Evolutionary conservation across 2,888 invertebrate species (phyloP), one percentile per base, ranked within the genome.

Genomic region (Cosmorhoe ocellata): DNA sequence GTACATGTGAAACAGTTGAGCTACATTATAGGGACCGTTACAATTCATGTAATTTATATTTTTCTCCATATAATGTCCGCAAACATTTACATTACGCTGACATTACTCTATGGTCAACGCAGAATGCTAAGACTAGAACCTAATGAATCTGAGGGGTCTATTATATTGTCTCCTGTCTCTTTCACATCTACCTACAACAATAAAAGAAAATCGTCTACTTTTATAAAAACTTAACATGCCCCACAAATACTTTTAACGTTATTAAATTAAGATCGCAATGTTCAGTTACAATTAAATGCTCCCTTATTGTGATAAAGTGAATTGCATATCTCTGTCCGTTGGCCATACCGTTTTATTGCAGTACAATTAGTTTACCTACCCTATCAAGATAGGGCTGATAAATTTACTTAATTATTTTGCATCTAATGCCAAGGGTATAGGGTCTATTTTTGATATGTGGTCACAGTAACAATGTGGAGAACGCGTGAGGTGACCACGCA

Each of bases 311-410:
- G 76, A 80, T 80, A 67, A 79, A 76, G 61, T 67, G 64, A 66
- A 74, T 74, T 72, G 74, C 75, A 42, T 48, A 48, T 63, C 67
- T 68, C 63, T 28, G 61, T 65, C 63, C 33, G 64, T 60, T 76
- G 77, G 79, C 78, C 84, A 85, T 84, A 72, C 73, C 78, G 84
- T 67, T 84, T 85, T 84, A 85, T 84, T 77, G 81, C 80, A 54
- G 63, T 67, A 76, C 84, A 78, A 85, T 85, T 83, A 84, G 67
- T 32, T 42, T 32, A 37, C 30, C 39, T 38, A 38, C 48, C 47
- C 48, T 60, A 51, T 56, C 50, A 46, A 47, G 51, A 61, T 64
- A 55, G 71, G 67, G 64, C 58, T 44, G 40, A 41, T 5, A 45
- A 40, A 10, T 11, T 1, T 2, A 7, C 51, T 50, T 42, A 52